These are phyloP conservation scores for Lycaena phlaeas DNA, from an alignment of 2,888 invertebrate species.

Conservation along the genomic window DNA sequence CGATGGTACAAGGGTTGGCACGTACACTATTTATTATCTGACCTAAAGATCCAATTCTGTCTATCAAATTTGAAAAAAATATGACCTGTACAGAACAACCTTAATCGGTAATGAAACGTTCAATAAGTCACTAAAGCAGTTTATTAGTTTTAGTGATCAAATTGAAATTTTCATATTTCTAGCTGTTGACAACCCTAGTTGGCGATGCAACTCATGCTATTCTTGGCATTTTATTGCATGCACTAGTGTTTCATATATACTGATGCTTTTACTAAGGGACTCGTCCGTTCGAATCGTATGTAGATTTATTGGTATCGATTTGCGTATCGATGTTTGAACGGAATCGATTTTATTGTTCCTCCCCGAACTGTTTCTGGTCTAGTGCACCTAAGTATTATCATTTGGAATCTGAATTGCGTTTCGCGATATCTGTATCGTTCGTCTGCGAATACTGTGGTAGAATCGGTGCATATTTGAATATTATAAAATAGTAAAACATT, in stretches of 20 bases:
- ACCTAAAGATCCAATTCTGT: too few species aligned
- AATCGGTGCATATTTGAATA: too few species aligned
- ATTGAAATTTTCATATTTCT: too few species aligned
- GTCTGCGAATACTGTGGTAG: too few species aligned
- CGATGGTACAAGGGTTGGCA: conserved; percentile 14
- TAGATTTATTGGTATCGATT: conserved; percentile 12
- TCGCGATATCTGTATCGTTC: too few species aligned
- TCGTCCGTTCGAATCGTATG: conserved; percentile 12
- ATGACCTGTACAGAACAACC: too few species aligned
- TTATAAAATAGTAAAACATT: too few species aligned
- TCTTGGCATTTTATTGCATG: conserved; percentile 16
- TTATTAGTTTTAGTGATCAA: too few species aligned
- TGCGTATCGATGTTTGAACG: neutral
- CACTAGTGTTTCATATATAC: conserved; percentile 11
- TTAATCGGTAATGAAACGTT: too few species aligned
- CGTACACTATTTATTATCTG: neutral
- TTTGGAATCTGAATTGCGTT: neutral
- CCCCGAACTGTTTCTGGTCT: neutral
- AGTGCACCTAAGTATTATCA: neutral
- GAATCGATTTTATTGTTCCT: conserved; percentile 5
- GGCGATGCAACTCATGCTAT: conserved; percentile 16
- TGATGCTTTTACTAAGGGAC: conserved; percentile 17
- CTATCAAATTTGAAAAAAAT: too few species aligned
- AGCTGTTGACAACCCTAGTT: conserved; percentile 1
- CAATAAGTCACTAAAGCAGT: too few species aligned